Evolutionary conservation across 2,888 invertebrate species (phyloP).

Genomic region (Tenthredo livida): DNA sequence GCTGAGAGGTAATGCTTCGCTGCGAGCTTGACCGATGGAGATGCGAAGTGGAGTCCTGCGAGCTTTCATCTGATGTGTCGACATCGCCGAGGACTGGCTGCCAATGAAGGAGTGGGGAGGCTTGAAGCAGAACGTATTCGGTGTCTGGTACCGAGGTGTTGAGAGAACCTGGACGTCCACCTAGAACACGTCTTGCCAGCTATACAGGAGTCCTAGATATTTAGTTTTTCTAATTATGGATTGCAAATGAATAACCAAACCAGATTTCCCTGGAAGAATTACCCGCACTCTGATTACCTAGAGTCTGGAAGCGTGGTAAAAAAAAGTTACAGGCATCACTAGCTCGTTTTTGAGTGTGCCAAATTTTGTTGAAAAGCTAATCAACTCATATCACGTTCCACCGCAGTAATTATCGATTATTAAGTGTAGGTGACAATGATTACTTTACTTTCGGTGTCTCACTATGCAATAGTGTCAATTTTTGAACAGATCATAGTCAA

Average conservation of each 20-base stretch:
- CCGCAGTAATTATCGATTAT: neutral
- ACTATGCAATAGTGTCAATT: neutral
- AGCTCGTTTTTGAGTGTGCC: neutral
- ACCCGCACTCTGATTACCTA: neutral
- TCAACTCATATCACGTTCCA: neutral
- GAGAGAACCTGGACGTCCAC: slow-evolving; percentile 75
- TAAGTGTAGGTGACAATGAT: neutral
- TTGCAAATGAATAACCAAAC: neutral
- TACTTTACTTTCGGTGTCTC: neutral
- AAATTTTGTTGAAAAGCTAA: neutral
- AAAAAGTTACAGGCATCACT: neutral
- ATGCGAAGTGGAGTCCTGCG: slow-evolving; percentile 71
- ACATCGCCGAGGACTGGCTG: slow-evolving; percentile 78
- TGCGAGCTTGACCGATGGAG: slow-evolving; percentile 72
- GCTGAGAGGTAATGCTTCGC: slow-evolving; percentile 71
- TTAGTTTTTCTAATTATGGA: neutral
- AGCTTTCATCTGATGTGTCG: slow-evolving; percentile 76
- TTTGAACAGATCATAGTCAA: neutral
- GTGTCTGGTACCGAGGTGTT: slow-evolving; percentile 78
- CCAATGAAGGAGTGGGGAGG: slow-evolving; percentile 80
- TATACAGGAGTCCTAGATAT: slow-evolving; percentile 2
- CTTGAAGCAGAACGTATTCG: slow-evolving; percentile 80
- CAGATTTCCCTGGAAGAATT: slow-evolving; percentile 9
- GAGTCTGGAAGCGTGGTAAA: neutral
- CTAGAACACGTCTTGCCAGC: slow-evolving; percentile 61